Base-by-base conservation (phyloP, 2,113 vertebrate genomes). In the Onychostruthus taczanowskii region DNA sequence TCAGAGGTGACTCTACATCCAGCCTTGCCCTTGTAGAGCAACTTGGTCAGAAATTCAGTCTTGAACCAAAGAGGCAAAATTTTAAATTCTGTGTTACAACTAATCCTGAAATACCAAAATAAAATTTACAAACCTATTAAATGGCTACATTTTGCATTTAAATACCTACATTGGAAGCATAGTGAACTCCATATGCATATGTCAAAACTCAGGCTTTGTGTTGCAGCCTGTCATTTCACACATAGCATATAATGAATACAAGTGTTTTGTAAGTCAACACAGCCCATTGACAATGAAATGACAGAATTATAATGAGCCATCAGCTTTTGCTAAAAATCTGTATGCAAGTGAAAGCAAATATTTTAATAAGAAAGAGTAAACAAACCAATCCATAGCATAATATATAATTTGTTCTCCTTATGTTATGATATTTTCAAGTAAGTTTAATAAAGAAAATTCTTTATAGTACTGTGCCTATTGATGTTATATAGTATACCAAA, bases 391-490 rank as follows among this genome's bases (percentile, higher is more conserved):
- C 35, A 1, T 59, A 74, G 12, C 13, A 30, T 90, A 93, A 91
- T 83, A 89, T 24, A 4, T 88, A 75, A 70, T 89, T 91, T 75
- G 14, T 79, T 87, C 41, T 79, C 58, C 56, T 91, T 58, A 39
- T 81, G 55, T 53, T 31, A 58, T 79, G 6, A 64, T 63, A 93
- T 49, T 83, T 58, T 89, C 74, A 41, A 90, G 41, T 69, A 79
- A 83, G 47, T 81, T 92, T 55, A 84, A 80, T 76, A 44, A 61
- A 72, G 44, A 66, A 33, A 64, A 66, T 10, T 73, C 35, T 84
- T 95, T 66, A 47, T 84, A n/a, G 67, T 95, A 81, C 63, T 83
- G 72, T 96, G 68, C 90, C 86, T 93, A 84, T 64, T 81, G 63
- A 55, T 73, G 27, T 74, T 87, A 49, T 41, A 63, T 41, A 77